A percentile compares a stretch with the other conserved stretches of the same genome.
Conservation (phyloP, 1,140 invertebrate genomes). For the Sycobia sp. region DNA sequence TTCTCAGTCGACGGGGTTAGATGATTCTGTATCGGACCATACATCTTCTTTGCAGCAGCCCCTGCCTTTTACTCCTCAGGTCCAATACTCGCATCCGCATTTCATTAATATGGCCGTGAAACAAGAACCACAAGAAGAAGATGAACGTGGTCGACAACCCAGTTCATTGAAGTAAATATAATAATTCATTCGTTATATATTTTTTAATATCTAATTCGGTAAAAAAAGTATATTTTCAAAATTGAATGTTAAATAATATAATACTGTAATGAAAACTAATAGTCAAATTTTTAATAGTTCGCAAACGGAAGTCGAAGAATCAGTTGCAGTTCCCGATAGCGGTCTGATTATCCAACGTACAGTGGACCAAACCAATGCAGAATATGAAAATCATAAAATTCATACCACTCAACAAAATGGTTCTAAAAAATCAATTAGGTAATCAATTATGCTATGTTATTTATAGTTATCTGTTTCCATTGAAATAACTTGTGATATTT, state of each 20-base stretch:
- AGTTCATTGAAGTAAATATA: constrained; percentile 32
- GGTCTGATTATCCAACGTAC: neutral
- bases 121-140: constrained; percentile 58
- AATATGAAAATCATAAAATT: neutral
- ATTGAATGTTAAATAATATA: too few species aligned
- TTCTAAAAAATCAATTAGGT: constrained; percentile 23
- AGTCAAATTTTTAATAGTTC: too few species aligned
- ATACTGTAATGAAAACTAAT: too few species aligned
- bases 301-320: constrained; percentile 20
- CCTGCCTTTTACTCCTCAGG: neutral
- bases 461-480: too few species aligned
- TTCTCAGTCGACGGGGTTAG: constrained; percentile 54
- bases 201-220: too few species aligned
- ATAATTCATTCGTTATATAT: neutral
- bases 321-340: constrained; percentile 1
- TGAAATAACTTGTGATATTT: too few species aligned
- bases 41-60: constrained; percentile 44
- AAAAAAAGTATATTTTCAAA: too few species aligned
- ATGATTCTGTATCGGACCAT: constrained; percentile 48
- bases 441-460: too few species aligned
- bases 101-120: constrained; percentile 58
- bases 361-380: neutral
- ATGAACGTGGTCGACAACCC: constrained; percentile 43
- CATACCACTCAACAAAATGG: constrained; percentile 21
- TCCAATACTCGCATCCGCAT: constrained; percentile 34